Evolutionary conservation across 64 coral and sea anemone species (phyloP), one percentile per base, ranked within the genome.

Genomic region (Montipora sp.): DNA sequence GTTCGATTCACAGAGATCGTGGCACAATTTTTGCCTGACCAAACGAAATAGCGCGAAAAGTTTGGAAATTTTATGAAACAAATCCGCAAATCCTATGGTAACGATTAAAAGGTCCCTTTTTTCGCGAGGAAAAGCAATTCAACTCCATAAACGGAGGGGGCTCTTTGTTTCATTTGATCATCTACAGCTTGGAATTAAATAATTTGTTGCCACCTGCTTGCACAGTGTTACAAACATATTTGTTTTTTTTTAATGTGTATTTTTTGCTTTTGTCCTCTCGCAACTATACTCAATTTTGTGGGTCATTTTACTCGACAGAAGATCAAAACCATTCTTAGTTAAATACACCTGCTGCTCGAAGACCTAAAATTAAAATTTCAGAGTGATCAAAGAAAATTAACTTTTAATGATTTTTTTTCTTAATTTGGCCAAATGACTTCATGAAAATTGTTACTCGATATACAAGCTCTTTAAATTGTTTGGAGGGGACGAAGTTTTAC

Each of bases 161-260:
- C 10, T 55, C 51, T 5, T 55, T 55, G 51, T 55, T 5, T 55
- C 51, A 7, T 55, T 55, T 10, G 10, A 7, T 5, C 51, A 55
- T 55, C 51, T 55, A 63, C 2, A 3, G 60, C 60, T 63, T 1
- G 13, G 13, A 63, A 63, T 63, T 63, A 14, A 63, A 63, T 75
- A 5, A 75, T 47, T 11, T 50, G 65, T 22, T 49, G 65, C 47
- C 8, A 70, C 47, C 16, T 50, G 45, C 73, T 5, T 76, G 27
- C 7, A 14, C 3, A 85, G 16, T 50, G 0, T 13, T 15, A 2
- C 7, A 85, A 47, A 18, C 3, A 0, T n/a, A 15, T 84, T 70
- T 84, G 60, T 83, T 65, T 58, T 83, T 27, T 36, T 36, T 36
- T 36, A 36, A 36, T 85, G 61, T 81, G 7, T 43, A 72, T 72